Evolutionary conservation across 2,888 invertebrate genomes (phyloP), one percentile per base, ranked within the genome.

Genomic region (Anthrax anthrax): DNA sequence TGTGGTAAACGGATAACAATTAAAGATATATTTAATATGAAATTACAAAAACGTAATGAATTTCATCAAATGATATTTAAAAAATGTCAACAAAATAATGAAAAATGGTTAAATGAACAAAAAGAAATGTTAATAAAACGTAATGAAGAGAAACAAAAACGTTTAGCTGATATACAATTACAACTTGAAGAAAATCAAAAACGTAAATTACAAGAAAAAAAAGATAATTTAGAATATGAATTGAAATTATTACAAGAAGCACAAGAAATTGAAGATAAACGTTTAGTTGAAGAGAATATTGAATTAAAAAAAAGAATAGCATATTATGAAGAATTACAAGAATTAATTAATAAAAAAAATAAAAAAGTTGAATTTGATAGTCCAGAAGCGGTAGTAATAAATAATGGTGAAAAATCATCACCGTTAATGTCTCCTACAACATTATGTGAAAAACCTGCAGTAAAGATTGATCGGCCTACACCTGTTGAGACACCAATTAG

Each of bases 1-100:
- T 73, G 73, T 47, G 74, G 73, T 0, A 69, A 71, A 37, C 65
- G 71, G 0, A 66, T 73, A 16, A 71, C 72, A 0, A 72, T 76
- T 55, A 65, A 70, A 17, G 69, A 70, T 55, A 69, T 76, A 5
- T 60, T 74, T 37, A 57, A 73, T 13, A 70, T 71, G 44, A 63
- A 68, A 23, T 69, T 70, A 42, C 71, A 71, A 0, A 70, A 70
- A 44, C 69, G 68, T 47, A 71, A 70, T 40, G 70, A 72, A 0
- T 74, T 73, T 47, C 67, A 71, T 0, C 72, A 73, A 55, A 70
- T 73, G 62, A 75, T 75, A 8, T 63, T 70, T 0, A 52, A 72
- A 13, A 73, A 58, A 43, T 59, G 60, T 2, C 52, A 55, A 32
- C 52, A 55, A 2, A 61, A 61, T 41, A 51, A 65, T 36, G 59